A percentile compares a stretch with the other conserved stretches of the same genome.
phyloP scores from a whole-genome alignment of 1,140 invertebrate genomes.

The Leguminivora glycinivorella region DNA sequence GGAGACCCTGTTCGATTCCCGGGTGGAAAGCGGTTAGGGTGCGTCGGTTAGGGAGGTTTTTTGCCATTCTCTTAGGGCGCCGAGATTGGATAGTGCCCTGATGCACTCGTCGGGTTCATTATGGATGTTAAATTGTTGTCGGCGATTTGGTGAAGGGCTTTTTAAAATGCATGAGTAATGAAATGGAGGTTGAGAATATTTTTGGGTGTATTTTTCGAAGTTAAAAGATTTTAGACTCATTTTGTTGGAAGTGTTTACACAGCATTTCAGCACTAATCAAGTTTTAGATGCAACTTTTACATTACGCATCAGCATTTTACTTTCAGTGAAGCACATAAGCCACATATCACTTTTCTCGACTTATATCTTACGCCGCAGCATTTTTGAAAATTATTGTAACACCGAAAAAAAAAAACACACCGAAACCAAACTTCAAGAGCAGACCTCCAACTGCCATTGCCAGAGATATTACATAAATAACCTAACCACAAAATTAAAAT shows the following conservation, averaged over 20 bases:
- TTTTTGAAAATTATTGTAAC: no score
- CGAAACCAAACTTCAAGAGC: no score
- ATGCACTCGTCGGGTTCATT: conserved; percentile 48
- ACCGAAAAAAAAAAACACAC: no score
- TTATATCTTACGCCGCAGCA: no score
- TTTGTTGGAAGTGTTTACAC: background rate
- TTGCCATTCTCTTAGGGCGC: conserved; percentile 60
- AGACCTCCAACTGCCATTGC: no score
- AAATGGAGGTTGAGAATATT: conserved; percentile 15
- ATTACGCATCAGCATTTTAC: no score
- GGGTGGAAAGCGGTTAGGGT: conserved; percentile 58
- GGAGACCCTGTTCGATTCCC: conserved; percentile 66
- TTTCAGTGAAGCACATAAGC: no score
- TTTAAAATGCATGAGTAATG: conserved; percentile 26
- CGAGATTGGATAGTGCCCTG: conserved; percentile 55
- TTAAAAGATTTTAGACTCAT: background rate
- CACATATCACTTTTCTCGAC: no score
- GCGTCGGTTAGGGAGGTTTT: conserved; percentile 59
- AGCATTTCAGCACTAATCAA: background rate
- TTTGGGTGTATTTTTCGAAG: conserved; percentile 20
- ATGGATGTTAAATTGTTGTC: conserved; percentile 54
- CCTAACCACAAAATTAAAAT: no score
- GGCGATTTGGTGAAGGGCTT: conserved; percentile 38
- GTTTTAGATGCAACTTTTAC: background rate
- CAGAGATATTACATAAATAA: no score